Conservation (phyloP, 2,797 vertebrate species). For the Muscicapa striata region DNA sequence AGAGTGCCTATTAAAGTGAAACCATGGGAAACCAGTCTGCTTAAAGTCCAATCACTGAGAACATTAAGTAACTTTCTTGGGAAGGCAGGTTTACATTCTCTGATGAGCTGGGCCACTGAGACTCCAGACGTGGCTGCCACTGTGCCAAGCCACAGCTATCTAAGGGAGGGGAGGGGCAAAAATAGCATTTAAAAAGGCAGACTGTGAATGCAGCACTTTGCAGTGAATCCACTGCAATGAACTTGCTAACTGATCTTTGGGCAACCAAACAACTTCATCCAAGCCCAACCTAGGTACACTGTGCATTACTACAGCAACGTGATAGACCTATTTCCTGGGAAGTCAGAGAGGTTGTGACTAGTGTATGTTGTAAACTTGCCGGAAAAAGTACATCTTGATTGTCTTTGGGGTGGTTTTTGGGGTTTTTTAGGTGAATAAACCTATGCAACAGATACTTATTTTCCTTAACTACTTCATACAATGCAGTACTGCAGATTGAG, state of each 20-base stretch:
- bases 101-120: background rate
- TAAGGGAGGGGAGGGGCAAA: background rate
- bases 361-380: background rate
- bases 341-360: background rate
- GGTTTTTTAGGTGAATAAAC: background rate
- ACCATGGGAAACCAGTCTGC: background rate
- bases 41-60: background rate
- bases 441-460: background rate
- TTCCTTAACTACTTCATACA: background rate
- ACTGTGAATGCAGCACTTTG: background rate
- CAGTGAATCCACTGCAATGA: background rate
- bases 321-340: background rate
- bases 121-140: background rate
- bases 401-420: background rate
- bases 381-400: background rate
- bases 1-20: background rate
- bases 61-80: background rate
- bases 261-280: background rate
- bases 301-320: background rate
- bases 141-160: background rate
- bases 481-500: background rate
- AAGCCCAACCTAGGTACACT: background rate
- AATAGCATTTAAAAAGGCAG: background rate
- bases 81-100: background rate
- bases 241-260: background rate